phyloP scores from a whole-genome alignment of 2,113 vertebrate species.

The Thamnophis sirtalis region DNA sequence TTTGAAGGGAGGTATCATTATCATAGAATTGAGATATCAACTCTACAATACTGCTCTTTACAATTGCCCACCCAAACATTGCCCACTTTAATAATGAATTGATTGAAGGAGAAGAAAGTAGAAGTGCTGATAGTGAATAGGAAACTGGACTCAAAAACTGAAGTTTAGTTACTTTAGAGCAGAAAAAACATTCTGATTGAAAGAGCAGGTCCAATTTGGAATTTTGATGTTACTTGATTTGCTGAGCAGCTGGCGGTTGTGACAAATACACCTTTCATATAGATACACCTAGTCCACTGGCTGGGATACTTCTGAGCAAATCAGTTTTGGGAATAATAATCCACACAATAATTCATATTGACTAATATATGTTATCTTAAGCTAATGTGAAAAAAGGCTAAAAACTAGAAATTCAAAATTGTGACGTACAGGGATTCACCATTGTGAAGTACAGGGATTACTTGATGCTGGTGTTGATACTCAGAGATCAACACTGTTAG shows the following conservation, averaged over 20 bases:
- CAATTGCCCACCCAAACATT: neutral
- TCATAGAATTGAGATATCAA: neutral
- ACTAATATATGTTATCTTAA: neutral
- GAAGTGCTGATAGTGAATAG: neutral
- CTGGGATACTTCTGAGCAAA: neutral
- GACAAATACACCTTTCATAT: neutral
- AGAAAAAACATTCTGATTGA: neutral
- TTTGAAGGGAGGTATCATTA: neutral
- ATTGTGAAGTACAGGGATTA: neutral
- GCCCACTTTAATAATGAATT: neutral
- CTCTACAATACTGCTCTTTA: neutral
- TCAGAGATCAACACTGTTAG: neutral
- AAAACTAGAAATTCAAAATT: neutral
- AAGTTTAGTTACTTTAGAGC: neutral
- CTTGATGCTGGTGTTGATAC: neutral
- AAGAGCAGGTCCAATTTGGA: neutral
- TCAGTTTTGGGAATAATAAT: neutral
- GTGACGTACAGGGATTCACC: too few relatives aligned
- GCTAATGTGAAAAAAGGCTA: neutral
- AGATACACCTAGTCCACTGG: neutral
- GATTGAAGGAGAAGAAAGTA: neutral
- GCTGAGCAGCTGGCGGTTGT: neutral
- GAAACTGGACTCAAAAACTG: neutral
- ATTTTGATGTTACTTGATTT: neutral
- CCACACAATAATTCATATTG: neutral